These are phyloP conservation scores for Aulostomus chinensis DNA, from an alignment of 2,797 vertebrate species.

Conservation along the genomic window DNA sequence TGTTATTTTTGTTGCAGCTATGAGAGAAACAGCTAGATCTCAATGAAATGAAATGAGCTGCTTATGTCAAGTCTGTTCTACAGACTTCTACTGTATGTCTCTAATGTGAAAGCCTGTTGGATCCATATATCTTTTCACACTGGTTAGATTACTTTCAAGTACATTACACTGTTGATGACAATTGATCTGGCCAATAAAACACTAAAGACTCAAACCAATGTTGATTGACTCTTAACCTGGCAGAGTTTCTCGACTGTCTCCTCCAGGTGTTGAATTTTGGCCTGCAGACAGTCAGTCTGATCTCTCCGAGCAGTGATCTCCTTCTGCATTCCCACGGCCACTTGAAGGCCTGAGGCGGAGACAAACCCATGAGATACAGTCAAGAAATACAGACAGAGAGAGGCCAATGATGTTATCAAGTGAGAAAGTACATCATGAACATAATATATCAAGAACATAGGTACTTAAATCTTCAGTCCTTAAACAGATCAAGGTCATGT, in stretches of 20 bases:
- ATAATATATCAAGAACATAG: not conserved
- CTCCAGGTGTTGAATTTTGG: conserved; percentile 86
- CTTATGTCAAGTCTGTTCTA: too few relatives aligned
- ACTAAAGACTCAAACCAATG: too few relatives aligned
- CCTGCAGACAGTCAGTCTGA: conserved; percentile 84
- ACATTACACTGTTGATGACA: not conserved
- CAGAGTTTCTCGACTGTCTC: conserved; percentile 76
- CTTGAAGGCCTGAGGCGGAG: conserved; percentile 78
- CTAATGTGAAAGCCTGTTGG: too few relatives aligned
- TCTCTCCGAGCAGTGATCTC: conserved; percentile 85
- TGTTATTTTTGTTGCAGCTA: too few relatives aligned
- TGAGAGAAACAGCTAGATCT: too few relatives aligned
- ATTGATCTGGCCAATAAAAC: too few relatives aligned
- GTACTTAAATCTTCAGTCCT: conserved; percentile 1
- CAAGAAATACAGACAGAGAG: not conserved
- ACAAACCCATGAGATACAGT: not conserved
- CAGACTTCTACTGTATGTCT: too few relatives aligned
- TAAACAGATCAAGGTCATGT: not conserved
- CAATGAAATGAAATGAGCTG: too few relatives aligned
- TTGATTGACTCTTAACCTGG: conserved; percentile 72
- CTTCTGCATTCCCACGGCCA: conserved; percentile 86
- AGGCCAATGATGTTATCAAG: not conserved
- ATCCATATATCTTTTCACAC: too few relatives aligned
- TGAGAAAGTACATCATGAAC: not conserved
- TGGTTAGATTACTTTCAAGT: too few relatives aligned